Percentiles rank a stretch among this genome's conserved stretches.
Evolutionary conservation across 2,888 invertebrate species (phyloP).

Genomic region (Proisotoma minuta): DNA sequence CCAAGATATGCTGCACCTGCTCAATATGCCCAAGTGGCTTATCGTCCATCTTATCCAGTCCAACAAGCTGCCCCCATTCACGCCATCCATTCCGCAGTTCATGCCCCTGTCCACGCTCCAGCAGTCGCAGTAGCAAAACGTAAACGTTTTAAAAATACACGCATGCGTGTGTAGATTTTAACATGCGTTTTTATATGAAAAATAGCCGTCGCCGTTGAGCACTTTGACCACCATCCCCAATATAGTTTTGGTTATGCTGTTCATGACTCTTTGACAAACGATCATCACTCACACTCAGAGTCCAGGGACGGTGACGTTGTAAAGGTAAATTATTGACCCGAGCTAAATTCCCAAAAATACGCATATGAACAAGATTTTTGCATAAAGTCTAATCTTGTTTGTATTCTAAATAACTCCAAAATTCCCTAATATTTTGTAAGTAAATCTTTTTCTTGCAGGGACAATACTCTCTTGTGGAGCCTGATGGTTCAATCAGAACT

Average conservation of each 20-base stretch:
- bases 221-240: not conserved
- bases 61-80: constrained; percentile 1
- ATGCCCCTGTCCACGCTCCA: constrained; percentile 5
- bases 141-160: too few relatives aligned
- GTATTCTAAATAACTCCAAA: too few relatives aligned
- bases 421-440: not conserved
- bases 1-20: not conserved
- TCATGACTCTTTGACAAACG: not conserved
- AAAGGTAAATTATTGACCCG: too few relatives aligned
- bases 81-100: constrained; percentile 7
- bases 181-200: too few relatives aligned
- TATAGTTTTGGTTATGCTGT: not conserved
- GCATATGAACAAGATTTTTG: too few relatives aligned
- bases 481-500: constrained; percentile 13
- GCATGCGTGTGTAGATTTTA: too few relatives aligned
- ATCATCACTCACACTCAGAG: not conserved
- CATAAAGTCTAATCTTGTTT: too few relatives aligned
- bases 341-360: too few relatives aligned
- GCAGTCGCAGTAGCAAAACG: not conserved
- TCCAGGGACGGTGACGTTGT: not conserved
- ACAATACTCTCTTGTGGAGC: constrained; percentile 13
- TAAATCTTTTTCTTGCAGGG: constrained; percentile 28
- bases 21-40: not conserved
- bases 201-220: not conserved
- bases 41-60: constrained; percentile 1